Evolutionary conservation across 2,797 vertebrate species (phyloP).

Genomic region (Artibeus lituratus): DNA sequence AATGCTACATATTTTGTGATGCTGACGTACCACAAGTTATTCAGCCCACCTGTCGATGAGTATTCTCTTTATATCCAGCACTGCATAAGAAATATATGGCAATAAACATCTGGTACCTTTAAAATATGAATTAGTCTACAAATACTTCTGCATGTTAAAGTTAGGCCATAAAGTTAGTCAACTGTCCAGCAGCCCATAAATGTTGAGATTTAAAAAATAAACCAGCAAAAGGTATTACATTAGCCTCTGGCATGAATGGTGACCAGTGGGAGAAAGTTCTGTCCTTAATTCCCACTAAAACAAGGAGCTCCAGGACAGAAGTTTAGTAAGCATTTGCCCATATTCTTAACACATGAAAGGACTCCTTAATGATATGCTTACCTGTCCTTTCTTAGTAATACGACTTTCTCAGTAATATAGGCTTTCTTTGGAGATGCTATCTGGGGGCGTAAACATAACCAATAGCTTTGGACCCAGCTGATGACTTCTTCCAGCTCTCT

Average conservation of each 20-base stretch:
- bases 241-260: neutral
- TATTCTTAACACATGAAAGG: neutral
- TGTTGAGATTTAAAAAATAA: neutral
- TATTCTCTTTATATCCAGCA: neutral
- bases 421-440: neutral
- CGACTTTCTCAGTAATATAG: too few relatives aligned
- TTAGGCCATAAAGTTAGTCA: neutral
- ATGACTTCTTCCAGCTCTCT: neutral
- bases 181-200: neutral
- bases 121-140: neutral
- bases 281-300: constrained; percentile 17
- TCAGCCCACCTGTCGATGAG: neutral
- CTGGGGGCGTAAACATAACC: neutral
- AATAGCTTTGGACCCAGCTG: neutral
- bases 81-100: neutral
- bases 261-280: neutral
- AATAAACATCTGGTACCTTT: neutral
- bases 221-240: neutral
- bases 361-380: neutral
- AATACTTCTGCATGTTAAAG: neutral
- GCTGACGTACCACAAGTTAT: neutral
- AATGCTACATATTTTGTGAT: neutral
- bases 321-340: neutral
- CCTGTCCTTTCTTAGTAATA: neutral
- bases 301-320: neutral